phyloP scores from a whole-genome alignment of 1,140 invertebrate genomes.

The Helicoverpa zea region DNA sequence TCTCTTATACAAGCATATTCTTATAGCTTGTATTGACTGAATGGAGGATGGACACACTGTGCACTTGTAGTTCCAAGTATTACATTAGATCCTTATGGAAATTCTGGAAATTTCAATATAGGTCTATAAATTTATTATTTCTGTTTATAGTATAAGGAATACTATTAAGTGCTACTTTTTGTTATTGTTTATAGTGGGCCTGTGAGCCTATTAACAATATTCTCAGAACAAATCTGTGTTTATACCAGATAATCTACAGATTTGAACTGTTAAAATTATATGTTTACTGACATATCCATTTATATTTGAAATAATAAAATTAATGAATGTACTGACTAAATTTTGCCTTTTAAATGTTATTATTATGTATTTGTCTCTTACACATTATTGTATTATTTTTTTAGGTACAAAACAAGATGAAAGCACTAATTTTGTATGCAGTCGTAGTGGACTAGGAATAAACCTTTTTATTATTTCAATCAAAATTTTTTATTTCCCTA shows the following conservation, averaged over 20 bases:
- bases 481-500: slow-evolving; percentile 32
- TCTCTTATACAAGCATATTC: slow-evolving; percentile 28
- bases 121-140: background rate
- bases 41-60: slow-evolving; percentile 12
- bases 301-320: slow-evolving; percentile 34
- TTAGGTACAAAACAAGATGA: slow-evolving; percentile 72
- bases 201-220: slow-evolving; percentile 26
- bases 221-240: slow-evolving; percentile 39
- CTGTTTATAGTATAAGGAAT: slow-evolving; percentile 23
- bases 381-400: slow-evolving; percentile 67
- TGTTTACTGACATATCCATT: slow-evolving; percentile 38
- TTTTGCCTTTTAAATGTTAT: slow-evolving; percentile 48
- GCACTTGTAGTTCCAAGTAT: slow-evolving; percentile 13
- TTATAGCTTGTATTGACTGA: slow-evolving; percentile 39
- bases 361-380: slow-evolving; percentile 56
- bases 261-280: slow-evolving; percentile 31
- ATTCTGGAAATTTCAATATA: slow-evolving; percentile 18
- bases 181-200: slow-evolving; percentile 46
- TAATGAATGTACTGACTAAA: slow-evolving; percentile 48
- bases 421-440: slow-evolving; percentile 71
- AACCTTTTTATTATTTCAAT: slow-evolving; percentile 64
- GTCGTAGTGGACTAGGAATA: slow-evolving; percentile 72
- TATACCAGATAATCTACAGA: slow-evolving; percentile 39
- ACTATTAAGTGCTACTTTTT: slow-evolving; percentile 45
- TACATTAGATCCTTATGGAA: slow-evolving; percentile 11